Evolutionary conservation across 2,797 vertebrate species (phyloP), one percentile per base, ranked within the genome.

Genomic region (Labeo calbasu): DNA sequence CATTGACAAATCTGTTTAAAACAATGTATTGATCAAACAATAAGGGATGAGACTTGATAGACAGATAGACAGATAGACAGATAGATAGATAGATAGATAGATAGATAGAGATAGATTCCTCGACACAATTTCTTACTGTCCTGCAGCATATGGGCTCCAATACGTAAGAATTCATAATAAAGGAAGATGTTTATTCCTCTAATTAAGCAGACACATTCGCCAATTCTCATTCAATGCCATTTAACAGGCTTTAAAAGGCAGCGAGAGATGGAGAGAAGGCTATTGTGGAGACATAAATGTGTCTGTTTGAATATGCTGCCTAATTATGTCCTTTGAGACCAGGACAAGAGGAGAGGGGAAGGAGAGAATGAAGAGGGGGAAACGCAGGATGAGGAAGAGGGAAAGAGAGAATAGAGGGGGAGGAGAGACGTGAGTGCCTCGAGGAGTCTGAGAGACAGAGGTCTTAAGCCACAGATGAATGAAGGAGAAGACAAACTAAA

Each of bases 311-410:
- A 78, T 48, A 55, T 50, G 65, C 50, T 48, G 65, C 82, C 75
- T 84, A 71, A 84, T 84, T 77, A 51, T 84, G 82, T 78, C 75
- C 51, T 77, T 78, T 70, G 82, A 84, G 66, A 78, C 53, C 21
- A 78, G 75, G 25, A 71, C 81, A 77, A 83, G 81, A 68, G 71
- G 75, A 63, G 68, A 83, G 48, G 14, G 25, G 43, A 79, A 75
- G 28, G 10, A 43, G 53, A 69, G 61, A 81, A 53, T 36, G 25
- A 59, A 79, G 43, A 50, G 79, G 43, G 6, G 66, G 57, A n/a
- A 21, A 73, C 25, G 79, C 78, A 36, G 71, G 23, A 85, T 51
- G 84, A 57, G 73, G 53, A 36, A 85, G 46, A 65, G 40, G 65
- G 55, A 28, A 23, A 59, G 36, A 59, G 23, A 77, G 78, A 84